Conservation (phyloP, 2,797 vertebrate genomes). For the Todus mexicanus region DNA sequence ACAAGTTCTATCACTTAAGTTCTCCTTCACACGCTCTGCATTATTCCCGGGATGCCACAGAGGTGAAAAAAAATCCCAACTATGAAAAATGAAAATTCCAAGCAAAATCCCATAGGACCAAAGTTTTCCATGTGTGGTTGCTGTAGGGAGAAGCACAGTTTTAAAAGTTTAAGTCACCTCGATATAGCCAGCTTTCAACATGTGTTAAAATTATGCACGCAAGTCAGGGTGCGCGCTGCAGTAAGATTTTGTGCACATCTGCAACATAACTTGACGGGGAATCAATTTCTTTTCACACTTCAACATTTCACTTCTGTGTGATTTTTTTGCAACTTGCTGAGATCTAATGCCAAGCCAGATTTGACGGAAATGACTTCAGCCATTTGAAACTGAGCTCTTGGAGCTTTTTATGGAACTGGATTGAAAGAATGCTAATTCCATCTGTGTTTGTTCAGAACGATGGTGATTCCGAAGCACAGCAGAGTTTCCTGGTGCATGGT, state of each 20-base stretch:
- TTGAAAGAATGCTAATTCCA: conserved; percentile 57
- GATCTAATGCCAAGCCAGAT: conserved; percentile 38
- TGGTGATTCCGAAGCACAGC: conserved; percentile 32
- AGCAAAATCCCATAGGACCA: background rate
- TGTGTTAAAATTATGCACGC: background rate
- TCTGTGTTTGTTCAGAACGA: conserved; percentile 47
- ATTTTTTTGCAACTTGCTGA: conserved; percentile 34
- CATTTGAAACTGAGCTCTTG: conserved; percentile 38
- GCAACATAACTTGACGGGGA: conserved; percentile 22
- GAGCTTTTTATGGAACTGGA: conserved; percentile 56
- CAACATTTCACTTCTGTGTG: conserved; percentile 43
- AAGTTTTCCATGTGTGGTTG: background rate
- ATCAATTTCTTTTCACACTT: conserved; percentile 53
- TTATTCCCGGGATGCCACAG: background rate
- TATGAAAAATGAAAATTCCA: background rate
- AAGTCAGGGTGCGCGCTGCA: conserved; percentile 12
- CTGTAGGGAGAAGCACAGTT: background rate
- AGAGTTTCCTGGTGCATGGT: conserved; percentile 36
- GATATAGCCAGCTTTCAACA: background rate
- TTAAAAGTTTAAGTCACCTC: background rate
- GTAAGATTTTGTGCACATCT: conserved; percentile 33
- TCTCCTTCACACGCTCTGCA: background rate
- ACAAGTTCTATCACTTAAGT: background rate
- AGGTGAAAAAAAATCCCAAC: background rate
- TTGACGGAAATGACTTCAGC: conserved; percentile 40